Evolutionary conservation across 2,888 invertebrate species (phyloP).

Genomic region (Drosophila recens): DNA sequence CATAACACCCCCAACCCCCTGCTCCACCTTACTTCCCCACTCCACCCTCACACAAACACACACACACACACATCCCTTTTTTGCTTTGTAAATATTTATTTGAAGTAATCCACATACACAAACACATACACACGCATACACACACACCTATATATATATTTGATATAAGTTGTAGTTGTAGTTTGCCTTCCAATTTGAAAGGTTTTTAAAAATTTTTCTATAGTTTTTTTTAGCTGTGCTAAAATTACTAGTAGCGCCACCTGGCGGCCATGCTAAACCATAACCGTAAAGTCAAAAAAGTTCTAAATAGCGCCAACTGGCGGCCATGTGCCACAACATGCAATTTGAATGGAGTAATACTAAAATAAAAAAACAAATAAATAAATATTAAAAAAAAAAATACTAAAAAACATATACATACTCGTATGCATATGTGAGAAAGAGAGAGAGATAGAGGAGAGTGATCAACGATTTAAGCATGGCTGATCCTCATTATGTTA

Average conservation of each 20-base stretch:
- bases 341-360: constrained; percentile 51
- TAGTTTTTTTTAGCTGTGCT: constrained; percentile 64
- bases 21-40: background rate
- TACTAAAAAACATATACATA: constrained; percentile 28
- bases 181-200: constrained; percentile 29
- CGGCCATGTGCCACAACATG: constrained; percentile 53
- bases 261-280: constrained; percentile 47
- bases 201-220: constrained; percentile 46
- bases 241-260: constrained; percentile 41
- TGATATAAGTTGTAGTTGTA: constrained; percentile 59
- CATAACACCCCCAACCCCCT: background rate
- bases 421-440: background rate
- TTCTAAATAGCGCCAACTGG: constrained; percentile 44
- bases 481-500: constrained; percentile 28
- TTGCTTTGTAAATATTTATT: constrained; percentile 78
- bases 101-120: constrained; percentile 55
- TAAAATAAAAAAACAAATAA: background rate
- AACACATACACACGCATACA: constrained; percentile 22
- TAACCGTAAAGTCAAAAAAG: constrained; percentile 1
- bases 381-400: constrained; percentile 4
- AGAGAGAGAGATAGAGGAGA: constrained; percentile 8
- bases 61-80: constrained; percentile 23
- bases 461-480: constrained; percentile 20
- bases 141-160: constrained; percentile 41
- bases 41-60: background rate